Base-by-base conservation (phyloP, 2,888 invertebrate species). In the Metopia argyrocephala region DNA sequence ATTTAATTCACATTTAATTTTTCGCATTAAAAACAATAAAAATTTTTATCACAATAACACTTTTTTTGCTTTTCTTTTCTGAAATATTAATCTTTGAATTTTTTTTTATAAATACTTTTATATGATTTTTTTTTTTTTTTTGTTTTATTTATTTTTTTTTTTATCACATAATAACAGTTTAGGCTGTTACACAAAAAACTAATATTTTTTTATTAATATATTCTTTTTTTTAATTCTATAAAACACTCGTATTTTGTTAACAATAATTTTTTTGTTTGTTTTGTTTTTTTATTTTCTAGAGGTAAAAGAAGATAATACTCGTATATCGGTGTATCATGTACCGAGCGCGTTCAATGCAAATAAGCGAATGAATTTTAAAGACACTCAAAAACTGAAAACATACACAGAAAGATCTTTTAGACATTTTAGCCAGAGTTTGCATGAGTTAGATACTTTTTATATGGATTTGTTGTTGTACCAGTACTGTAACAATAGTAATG, bases 341-440 rank as follows among this genome's bases (percentile, higher is more conserved):
- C 87, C 85, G 87, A 82, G 76, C 87, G 85, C 87, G 87, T 84
- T 86, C 86, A 85, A 84, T 85, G 86, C 85, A 85, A 86, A 84
- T 82, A 84, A 84, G 84, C 86, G 86, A 87, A 86, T 87, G 85
- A 84, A 79, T 62, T 81, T 81, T 54, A 45, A 64, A 68, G 74
- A 57, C 7, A n/a, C 20, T 18, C 48, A 48, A 20, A 46, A 28
- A 31, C 18, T 61, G 54, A 52, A 61, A 23, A 54, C 9, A 0
- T 9, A 46, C 3, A 45, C 15, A 50, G 5, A 3, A 25, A 61
- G 81, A 81, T 81, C 81, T 78, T 74, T 9, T 66, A 75, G 66
- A 69, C 57, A 76, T 64, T 79, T 82, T 69, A 84, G 75, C 50
- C 25, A 50, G 45, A 57, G 28, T 28, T 64, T 81, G 21, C 23